Conservation (phyloP, 2,113 vertebrate genomes). For the Salvelinus namaycush region DNA sequence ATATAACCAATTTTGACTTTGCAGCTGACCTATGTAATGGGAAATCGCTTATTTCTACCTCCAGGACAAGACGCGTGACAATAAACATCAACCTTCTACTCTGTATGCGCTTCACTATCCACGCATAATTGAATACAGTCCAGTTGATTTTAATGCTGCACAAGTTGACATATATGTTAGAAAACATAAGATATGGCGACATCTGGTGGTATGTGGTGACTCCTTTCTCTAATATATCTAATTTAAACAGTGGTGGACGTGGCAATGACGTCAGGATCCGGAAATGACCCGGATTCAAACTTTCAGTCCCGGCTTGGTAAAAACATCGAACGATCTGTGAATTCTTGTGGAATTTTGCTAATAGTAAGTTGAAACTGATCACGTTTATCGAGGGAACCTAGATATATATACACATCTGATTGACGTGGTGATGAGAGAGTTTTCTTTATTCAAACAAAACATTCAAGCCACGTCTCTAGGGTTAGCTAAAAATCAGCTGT, state of each 20-base stretch:
- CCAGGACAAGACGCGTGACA: no score
- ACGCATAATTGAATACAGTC: neutral
- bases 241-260: slow-evolving; percentile 62
- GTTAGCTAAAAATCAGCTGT: neutral
- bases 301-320: slow-evolving; percentile 56
- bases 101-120: neutral
- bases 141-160: neutral
- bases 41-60: no score
- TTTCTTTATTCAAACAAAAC: neutral
- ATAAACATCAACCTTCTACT: neutral
- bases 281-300: slow-evolving; percentile 74
- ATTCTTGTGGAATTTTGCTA: slow-evolving; percentile 36
- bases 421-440: neutral
- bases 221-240: neutral
- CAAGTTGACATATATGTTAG: no score
- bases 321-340: slow-evolving; percentile 39
- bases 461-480: neutral
- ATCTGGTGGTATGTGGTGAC: slow-evolving; percentile 18
- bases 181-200: slow-evolving; percentile 27
- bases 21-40: no score
- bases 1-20: no score
- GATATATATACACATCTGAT: neutral
- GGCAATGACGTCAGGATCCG: slow-evolving; percentile 75
- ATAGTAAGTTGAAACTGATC: slow-evolving; percentile 35
- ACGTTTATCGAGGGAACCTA: neutral